phyloP scores from a whole-genome alignment of 2,797 vertebrate species.

The Parotocinclus haroldoi region DNA sequence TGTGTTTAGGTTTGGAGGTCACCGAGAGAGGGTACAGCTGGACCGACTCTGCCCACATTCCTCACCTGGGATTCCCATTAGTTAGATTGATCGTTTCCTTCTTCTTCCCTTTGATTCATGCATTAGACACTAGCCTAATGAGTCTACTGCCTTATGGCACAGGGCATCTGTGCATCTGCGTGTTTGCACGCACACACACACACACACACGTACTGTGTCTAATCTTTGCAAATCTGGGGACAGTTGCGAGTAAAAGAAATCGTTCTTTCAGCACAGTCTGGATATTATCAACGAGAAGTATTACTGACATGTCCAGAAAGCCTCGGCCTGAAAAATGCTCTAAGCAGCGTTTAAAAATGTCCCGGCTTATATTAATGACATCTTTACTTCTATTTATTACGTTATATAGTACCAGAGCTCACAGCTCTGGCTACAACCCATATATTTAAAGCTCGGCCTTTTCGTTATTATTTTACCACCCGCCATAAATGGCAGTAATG shows the following conservation, averaged over 20 bases:
- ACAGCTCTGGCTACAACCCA: constrained; percentile 47
- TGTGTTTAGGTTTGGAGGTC: constrained; percentile 66
- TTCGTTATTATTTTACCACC: constrained; percentile 59
- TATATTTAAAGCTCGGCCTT: constrained; percentile 58
- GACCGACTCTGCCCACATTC: constrained; percentile 60
- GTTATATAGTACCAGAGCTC: constrained; percentile 47
- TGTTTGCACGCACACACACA: constrained; percentile 56
- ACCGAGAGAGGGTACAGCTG: constrained; percentile 70
- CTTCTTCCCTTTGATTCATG: constrained; percentile 77
- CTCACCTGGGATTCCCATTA: constrained; percentile 76
- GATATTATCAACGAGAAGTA: constrained; percentile 16
- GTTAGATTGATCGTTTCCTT: constrained; percentile 80
- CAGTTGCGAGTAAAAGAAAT: background rate
- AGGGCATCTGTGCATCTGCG: constrained; percentile 71
- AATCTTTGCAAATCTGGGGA: background rate
- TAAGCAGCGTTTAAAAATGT: constrained; percentile 33
- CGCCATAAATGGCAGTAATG: constrained; percentile 48
- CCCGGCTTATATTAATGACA: constrained; percentile 36
- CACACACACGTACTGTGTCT: constrained; percentile 32
- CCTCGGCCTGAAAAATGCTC: constrained; percentile 21
- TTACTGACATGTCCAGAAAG: constrained; percentile 1
- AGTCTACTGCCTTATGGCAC: constrained; percentile 74
- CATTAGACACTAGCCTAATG: constrained; percentile 76
- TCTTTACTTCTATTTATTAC: constrained; percentile 49
- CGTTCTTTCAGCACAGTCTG: constrained; percentile 2